A percentile compares a stretch with the other conserved stretches of the same genome.
Evolutionary conservation across 1,140 invertebrate genomes (phyloP).

Genomic region (Polypedilum vanderplanki): DNA sequence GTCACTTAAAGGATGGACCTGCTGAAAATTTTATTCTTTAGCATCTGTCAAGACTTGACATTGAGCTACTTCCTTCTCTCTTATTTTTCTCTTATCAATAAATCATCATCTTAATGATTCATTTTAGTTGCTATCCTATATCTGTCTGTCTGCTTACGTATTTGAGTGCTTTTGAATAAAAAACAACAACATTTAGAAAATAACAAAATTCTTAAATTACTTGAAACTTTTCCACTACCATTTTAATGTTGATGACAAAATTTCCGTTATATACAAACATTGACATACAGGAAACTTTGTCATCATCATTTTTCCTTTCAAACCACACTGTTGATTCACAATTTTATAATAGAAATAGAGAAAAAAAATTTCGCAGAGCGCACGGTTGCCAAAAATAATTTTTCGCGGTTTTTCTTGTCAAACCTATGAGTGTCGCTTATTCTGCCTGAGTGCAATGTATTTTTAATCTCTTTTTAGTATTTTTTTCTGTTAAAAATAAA

Average conservation of each 20-base stretch:
- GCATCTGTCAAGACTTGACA: no score
- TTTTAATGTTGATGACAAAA: background rate
- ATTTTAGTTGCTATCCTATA: no score
- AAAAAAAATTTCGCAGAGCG: background rate
- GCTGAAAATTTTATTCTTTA: no score
- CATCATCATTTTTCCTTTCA: background rate
- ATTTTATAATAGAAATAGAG: background rate
- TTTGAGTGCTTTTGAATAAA: no score
- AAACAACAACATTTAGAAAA: no score
- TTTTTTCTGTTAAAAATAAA: background rate
- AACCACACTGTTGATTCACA: background rate
- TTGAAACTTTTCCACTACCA: no score
- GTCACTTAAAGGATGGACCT: no score
- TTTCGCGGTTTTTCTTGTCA: slow-evolving; percentile 11
- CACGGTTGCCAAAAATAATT: background rate
- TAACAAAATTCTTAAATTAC: no score
- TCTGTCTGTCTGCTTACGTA: no score
- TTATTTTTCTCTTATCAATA: no score
- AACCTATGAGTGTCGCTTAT: background rate
- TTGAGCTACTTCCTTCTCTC: no score
- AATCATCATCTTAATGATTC: no score
- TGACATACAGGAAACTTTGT: background rate
- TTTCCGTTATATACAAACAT: background rate
- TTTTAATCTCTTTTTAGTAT: slow-evolving; percentile 27
- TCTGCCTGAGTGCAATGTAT: slow-evolving; percentile 22